These are phyloP conservation scores for Pipra filicauda DNA, from an alignment of 2,113 vertebrate genomes.

Conservation along the genomic window DNA sequence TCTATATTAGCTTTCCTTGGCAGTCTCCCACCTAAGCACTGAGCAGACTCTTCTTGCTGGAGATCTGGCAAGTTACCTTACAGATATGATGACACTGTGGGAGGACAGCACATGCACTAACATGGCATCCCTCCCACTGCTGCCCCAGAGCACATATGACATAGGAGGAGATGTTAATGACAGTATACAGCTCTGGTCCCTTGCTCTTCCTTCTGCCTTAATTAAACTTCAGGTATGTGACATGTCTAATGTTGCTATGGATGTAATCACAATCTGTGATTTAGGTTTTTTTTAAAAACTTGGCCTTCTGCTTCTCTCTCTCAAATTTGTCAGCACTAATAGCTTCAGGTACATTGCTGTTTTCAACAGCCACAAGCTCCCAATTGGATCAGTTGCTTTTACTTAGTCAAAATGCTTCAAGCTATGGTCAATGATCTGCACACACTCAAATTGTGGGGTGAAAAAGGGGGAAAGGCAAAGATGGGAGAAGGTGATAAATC, in stretches of 20 bases:
- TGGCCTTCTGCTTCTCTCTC: neutral
- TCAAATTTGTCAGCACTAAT: neutral
- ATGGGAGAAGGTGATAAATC: neutral
- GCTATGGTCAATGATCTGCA: neutral
- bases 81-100: neutral
- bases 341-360: neutral
- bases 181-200: neutral
- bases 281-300: neutral
- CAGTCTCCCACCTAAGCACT: neutral
- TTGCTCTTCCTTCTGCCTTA: neutral
- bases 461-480: neutral
- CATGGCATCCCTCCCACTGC: neutral
- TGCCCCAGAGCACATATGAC: neutral
- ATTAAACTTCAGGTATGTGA: neutral
- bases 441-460: neutral
- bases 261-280: neutral
- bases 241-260: accelerated
- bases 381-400: neutral
- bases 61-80: neutral
- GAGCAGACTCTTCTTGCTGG: neutral
- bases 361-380: neutral
- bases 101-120: neutral
- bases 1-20: neutral
- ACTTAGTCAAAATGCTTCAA: neutral
- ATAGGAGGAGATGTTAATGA: neutral